Evolutionary conservation across 2,888 invertebrate species (phyloP), one percentile per base, ranked within the genome.

Genomic region (Cephus pulcher): DNA sequence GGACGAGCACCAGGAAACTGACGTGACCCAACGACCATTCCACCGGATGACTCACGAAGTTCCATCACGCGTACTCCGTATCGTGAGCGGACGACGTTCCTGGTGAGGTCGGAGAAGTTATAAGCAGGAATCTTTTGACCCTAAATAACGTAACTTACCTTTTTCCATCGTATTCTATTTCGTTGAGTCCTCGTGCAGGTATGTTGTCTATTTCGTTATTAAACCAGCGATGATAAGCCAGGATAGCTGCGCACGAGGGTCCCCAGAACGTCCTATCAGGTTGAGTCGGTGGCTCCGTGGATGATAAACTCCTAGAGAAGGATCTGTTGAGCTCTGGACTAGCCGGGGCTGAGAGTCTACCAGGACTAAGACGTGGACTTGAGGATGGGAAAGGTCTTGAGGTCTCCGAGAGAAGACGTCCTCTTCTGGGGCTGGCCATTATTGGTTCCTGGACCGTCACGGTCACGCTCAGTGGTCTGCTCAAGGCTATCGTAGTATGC

Each of bases 391-490:
- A 92, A 89, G 78, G 93, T 91, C 81, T 93, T 90, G 91, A 94
- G 90, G 90, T 94, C 92, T 86, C 94, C 90, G 86, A 94, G 81
- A 80, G 93, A 91, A 80, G 92, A 92, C 93, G 93, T 92, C 90
- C 94, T 71, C 91, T 85, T 75, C 88, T 87, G 0, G 89, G 90
- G 74, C 88, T 94, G 84, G 93, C 90, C 79, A 93, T 89, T 76
- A 93, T 91, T 70, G 93, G 93, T 87, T 93, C 93, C 78, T 94
- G 94, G 11, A 94, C 93, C 80, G 94, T 94, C 89, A 94, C 94
- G 23, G 94, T 94, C 11, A 94, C 94, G 90, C 93, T 94, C 78
- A 94, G 93, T 77, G 94, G 93, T 78, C 94, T 92, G 82, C 93
- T 94, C 75, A 94, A 92, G 71, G 94, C 93, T 34, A 94, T 92